These are phyloP conservation scores for Drosophila mimetica DNA, from an alignment of 2,888 invertebrate species.

Conservation along the genomic window DNA sequence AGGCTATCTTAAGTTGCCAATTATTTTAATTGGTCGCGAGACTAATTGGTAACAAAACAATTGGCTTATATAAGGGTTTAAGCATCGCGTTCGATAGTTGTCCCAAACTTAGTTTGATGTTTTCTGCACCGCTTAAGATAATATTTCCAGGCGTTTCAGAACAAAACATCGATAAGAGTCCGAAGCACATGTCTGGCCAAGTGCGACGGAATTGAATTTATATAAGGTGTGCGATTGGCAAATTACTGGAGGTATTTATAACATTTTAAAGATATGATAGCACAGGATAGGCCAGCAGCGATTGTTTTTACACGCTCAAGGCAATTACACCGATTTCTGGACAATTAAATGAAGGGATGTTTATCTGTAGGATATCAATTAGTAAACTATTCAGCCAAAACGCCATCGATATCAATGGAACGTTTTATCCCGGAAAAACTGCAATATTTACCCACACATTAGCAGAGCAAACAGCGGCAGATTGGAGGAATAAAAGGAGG, in stretches of 20 bases:
- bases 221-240: constrained; percentile 58
- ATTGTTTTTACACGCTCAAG: constrained; percentile 7
- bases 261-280: constrained; percentile 58
- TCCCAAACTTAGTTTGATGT: constrained; percentile 11
- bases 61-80: constrained; percentile 12
- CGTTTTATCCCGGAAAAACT: constrained; percentile 39
- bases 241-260: constrained; percentile 56
- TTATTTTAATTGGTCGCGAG: constrained; percentile 55
- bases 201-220: constrained; percentile 43
- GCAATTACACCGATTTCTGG: neutral
- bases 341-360: neutral
- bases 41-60: constrained; percentile 33
- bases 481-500: constrained; percentile 15
- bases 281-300: constrained; percentile 38
- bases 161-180: constrained; percentile 15
- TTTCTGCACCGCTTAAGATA: constrained; percentile 13
- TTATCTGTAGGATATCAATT: constrained; percentile 15
- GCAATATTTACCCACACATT: constrained; percentile 74
- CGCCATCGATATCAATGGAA: neutral
- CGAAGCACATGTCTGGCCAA: constrained; percentile 32
- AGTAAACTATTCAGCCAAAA: neutral
- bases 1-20: constrained; percentile 40
- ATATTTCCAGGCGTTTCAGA: constrained; percentile 10
- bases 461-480: constrained; percentile 68
- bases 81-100: constrained; percentile 4